Base-by-base conservation (phyloP, 2,888 invertebrate genomes). In the Ischnura elegans region DNA sequence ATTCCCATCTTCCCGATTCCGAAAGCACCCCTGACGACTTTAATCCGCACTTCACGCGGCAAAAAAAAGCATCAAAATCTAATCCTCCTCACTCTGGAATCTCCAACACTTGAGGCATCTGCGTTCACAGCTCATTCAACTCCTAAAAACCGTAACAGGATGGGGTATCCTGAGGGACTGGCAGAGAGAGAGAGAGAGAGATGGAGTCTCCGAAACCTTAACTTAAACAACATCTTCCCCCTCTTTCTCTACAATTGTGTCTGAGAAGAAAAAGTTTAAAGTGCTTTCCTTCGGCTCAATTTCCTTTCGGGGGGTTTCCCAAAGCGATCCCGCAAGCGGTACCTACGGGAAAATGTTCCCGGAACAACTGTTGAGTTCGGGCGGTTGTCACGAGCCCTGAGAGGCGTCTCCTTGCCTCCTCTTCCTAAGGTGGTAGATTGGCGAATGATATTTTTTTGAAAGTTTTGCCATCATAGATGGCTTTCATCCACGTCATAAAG, bases 241-340 rank as follows among this genome's bases (percentile, higher is more conserved):
- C 29, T 36, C 29, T 29, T 10, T 76, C 66, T 36, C 76, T 36
- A 36, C 76, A 76, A n/a, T 10, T 36, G 76, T 36, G 76, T 36
- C 29, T 36, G 76, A 25, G 76, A 76, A 36, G 76, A 76, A 76
- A 76, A 76, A 76, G 76, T 76, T 76, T 76, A 36, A 76, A 76
- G 66, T 76, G 66, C 66, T 76, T 76, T 29, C 66, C 76, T 76
- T 76, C 76, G 36, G 36, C 76, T 76, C 36, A 29, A 76, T 29
- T 29, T 76, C 76, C 76, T 76, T 25, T 61, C 21, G 16, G 25
- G 5, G 8, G 25, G 25, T 61, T 61, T n/a, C 61, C n/a, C 61
- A 25, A 21, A 61, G 61, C 61, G 25, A n/a, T 16, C 76, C 76
- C 76, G 8, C 36, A n/a, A 36, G 76, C 76, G 76, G 36, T 51